Evolutionary conservation across 2,888 invertebrate species (phyloP).

Genomic region (Lamellibrachia columna): DNA sequence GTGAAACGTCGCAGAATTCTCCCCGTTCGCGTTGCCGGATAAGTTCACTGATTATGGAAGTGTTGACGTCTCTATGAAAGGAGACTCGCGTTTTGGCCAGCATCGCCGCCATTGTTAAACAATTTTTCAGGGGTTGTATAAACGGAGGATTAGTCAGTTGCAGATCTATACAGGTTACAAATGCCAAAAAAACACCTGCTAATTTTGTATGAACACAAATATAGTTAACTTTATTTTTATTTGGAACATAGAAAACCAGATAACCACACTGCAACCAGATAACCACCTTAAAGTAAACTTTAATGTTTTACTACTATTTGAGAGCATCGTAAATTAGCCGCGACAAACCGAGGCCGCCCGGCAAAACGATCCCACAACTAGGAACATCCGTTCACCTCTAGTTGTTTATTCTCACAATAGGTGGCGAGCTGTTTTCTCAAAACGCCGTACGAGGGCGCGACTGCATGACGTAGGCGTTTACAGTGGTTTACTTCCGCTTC

Average conservation of each 20-base stretch:
- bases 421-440: neutral
- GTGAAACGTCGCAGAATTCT: constrained; percentile 58
- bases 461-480: neutral
- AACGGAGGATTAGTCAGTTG: neutral
- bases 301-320: neutral
- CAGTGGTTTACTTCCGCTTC: neutral
- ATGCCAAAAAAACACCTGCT: neutral
- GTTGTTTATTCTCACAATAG: neutral
- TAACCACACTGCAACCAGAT: neutral
- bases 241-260: neutral
- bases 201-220: neutral
- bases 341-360: too few species aligned
- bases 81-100: constrained; percentile 35
- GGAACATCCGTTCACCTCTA: too few species aligned
- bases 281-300: neutral
- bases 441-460: neutral
- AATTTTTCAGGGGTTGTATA: constrained; percentile 16
- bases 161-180: neutral
- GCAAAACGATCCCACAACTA: too few species aligned
- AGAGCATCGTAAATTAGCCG: neutral
- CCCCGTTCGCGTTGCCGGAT: constrained; percentile 58
- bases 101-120: constrained; percentile 34
- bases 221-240: neutral
- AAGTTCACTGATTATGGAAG: constrained; percentile 35
- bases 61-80: constrained; percentile 37